These are phyloP conservation scores for Eubasilissa regina DNA, from an alignment of 1,140 invertebrate species.

Conservation along the genomic window DNA sequence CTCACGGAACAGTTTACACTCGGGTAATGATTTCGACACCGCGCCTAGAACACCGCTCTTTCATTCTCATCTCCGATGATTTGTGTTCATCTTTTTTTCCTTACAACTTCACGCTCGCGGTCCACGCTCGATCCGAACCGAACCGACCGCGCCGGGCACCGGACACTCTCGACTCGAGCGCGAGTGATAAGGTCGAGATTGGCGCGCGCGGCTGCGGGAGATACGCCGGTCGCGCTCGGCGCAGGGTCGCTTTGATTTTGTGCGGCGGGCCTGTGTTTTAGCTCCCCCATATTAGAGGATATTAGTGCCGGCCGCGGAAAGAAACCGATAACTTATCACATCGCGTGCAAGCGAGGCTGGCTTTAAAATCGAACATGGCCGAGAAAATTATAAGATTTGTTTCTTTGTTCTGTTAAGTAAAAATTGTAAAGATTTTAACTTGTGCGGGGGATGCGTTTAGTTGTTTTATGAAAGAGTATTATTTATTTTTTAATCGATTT, in stretches of 20 bases:
- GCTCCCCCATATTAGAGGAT: slow-evolving; percentile 56
- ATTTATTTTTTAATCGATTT: too few species aligned
- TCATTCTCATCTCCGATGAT: slow-evolving; percentile 48
- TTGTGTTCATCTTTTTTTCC: slow-evolving; percentile 50
- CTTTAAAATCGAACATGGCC: slow-evolving; percentile 45
- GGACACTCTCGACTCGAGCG: not conserved
- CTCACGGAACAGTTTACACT: slow-evolving; percentile 48
- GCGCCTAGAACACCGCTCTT: slow-evolving; percentile 16
- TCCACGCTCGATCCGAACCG: not conserved
- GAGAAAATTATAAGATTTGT: not conserved
- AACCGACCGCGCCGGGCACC: not conserved
- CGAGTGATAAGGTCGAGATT: not conserved
- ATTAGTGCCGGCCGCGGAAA: slow-evolving; percentile 58
- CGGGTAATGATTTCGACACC: slow-evolving; percentile 48
- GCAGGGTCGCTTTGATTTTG: slow-evolving; percentile 44
- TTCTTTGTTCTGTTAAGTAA: too few species aligned
- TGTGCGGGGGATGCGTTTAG: too few species aligned
- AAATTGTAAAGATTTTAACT: too few species aligned
- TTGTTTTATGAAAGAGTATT: too few species aligned
- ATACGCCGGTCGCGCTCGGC: not conserved
- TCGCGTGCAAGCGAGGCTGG: slow-evolving; percentile 27
- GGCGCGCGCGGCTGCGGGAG: not conserved
- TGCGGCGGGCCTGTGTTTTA: slow-evolving; percentile 56
- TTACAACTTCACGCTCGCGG: slow-evolving; percentile 39
- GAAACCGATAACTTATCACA: slow-evolving; percentile 61